Base-by-base conservation (phyloP, 1,140 invertebrate genomes). In the Brachionus plicatilis region DNA sequence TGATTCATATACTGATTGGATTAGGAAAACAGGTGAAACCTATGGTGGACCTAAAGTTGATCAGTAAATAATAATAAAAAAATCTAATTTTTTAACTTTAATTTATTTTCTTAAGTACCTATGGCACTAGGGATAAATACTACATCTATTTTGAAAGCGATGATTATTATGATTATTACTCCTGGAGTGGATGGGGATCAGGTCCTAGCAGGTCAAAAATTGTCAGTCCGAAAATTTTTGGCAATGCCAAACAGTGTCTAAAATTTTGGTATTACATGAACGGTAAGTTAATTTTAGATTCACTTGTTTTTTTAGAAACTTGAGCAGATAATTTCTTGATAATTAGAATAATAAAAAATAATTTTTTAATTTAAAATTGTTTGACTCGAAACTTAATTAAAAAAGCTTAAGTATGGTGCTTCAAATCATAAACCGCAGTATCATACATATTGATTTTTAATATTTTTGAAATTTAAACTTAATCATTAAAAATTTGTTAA, bases 241-340 rank as follows among this genome's bases (percentile, higher is more conserved):
- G 50, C n/a, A 0, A 47, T 60, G 60, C 41, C 33, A 80, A 56
- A 53, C 75, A 43, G 20, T 87, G 86, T 47, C 85, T 87, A 45
- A 79, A 84, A 50, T 86, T 87, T 65, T 87, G 85, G 86, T 87
- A 87, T 80, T 85, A 86, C 56, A 87, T 87, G 86, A 86, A 85
- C 33, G 86, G 66, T 68, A 14, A 68, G 33, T 12, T 24, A 60
- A 27, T 37, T 37, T 29, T 29, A 29, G 27, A 29, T 29, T 29
- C 27, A 29, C 27, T 29, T 29, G 27, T 1, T 3, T 29, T 29
- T 29, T 29, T 29, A 29, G 27, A 29, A 29, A 29, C 27, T 29
- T 29, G 27, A 29, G 27, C 27, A 29, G 27, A 29, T 29, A 29
- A 29, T 29, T 29, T 29, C 27, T 29, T 29, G 27, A 29, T 29